Evolutionary conservation across 2,113 vertebrate genomes (phyloP), one percentile per base, ranked within the genome.

Genomic region (Limanda limanda): DNA sequence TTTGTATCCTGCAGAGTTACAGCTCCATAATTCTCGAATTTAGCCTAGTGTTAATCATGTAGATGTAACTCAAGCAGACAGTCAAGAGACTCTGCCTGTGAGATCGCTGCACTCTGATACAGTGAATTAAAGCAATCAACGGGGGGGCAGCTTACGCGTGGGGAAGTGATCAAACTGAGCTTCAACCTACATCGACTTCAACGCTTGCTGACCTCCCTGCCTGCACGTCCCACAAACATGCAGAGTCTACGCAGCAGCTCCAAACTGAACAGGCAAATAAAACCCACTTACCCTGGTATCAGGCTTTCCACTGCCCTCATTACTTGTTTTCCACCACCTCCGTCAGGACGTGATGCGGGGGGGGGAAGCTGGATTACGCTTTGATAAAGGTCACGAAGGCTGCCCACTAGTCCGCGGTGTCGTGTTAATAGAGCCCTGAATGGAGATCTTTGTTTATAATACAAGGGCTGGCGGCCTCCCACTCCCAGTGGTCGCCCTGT

Each of bases 361-460:
- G 47, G 60, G 47, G 81, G 83, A 21, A 89, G 76, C 68, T 83
- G 72, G 45, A 86, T 87, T 81, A 71, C 66, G 52, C 57, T 42
- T 51, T 27, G 75, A 64, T 72, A 71, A 66, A 71, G 88, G 85
- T 89, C 89, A 85, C 75, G 68, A 82, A 87, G 56, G 69, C 69
- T 70, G 88, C 91, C 71, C 80, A 71, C 78, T 73, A 76, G 59
- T 82, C 78, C 67, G 83, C 59, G n/a, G 63, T 55, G 77, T 83
- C 48, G 82, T 74, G 89, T 87, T 91, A 90, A 89, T 84, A 69
- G 81, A 63, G 58, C 85, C 57, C 58, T 91, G 81, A 93, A 92
- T 87, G 68, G 84, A 59, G 76, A 77, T 80, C 90, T 93, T 92
- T 94, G 92, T 94, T 89, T 91, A 86, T 89, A 82, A 86, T 85